A percentile compares a stretch with the other conserved stretches of the same genome.
Evolutionary conservation across 2,888 invertebrate species (phyloP).

Genomic region (Alviniconcha strummeri): DNA sequence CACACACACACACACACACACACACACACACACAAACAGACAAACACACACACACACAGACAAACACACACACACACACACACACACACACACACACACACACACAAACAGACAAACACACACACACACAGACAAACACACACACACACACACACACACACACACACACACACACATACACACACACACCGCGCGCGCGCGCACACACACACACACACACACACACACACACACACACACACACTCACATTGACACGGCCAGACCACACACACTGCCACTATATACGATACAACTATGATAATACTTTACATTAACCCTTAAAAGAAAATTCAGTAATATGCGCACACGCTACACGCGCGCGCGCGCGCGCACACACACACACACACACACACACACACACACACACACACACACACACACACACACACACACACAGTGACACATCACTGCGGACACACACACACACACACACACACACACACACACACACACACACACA

Average conservation of each 20-base stretch:
- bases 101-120: too few species aligned
- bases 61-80: too few species aligned
- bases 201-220: background rate
- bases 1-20: constrained; percentile 11
- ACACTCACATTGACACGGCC: background rate
- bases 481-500: background rate
- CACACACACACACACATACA: too few species aligned
- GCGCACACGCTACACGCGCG: too few species aligned
- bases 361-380: constrained; percentile 8
- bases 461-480: background rate
- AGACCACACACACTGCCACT: too few species aligned
- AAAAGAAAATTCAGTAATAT: too few species aligned
- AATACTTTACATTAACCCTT: too few species aligned
- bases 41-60: too few species aligned
- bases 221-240: background rate
- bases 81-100: too few species aligned
- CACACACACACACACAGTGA: background rate
- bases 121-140: too few species aligned
- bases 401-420: background rate
- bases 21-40: background rate
- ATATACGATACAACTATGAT: too few species aligned
- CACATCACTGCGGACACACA: background rate
- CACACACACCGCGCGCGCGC: too few species aligned
- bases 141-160: background rate
- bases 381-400: constrained; percentile 11